Evolutionary conservation across 2,113 vertebrate species (phyloP), one percentile per base, ranked within the genome.

Genomic region (Limnothrissa miodon): DNA sequence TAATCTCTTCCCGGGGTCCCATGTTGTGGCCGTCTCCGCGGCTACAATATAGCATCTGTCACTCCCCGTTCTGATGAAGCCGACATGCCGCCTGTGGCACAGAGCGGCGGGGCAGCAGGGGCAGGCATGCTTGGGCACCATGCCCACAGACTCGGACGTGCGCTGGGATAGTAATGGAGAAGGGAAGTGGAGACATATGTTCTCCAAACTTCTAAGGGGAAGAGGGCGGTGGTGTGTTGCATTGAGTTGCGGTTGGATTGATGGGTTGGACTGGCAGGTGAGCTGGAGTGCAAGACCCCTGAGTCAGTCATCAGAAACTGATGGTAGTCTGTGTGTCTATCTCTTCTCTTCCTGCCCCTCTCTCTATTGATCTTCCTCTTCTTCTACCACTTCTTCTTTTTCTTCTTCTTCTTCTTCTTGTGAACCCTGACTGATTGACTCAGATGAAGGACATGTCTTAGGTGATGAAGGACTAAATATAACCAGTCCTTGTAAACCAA

Each of bases 81-180:
- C 46, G 21, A 6, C 19, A 21, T 56, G 19, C 51, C 17, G 19
- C 6, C 21, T 4, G 51, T 23, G 84, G 33, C 48, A 7, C 46
- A 5, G 29, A 29, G 15, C 0, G 4, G 15, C 45, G 17, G 7
- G 45, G 51, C 25, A 80, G 79, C 4, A 46, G 45, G 42, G 42
- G 29, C 36, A 39, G 5, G 21, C 85, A 46, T 53, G 39, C 81
- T 66, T 79, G 78, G 48, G 25, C 80, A 78, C 29, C 3, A 10
- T 70, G 45, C 74, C 81, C 53, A 79, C 81, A 66, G 19, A 62
- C 25, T 82, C 19, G 51, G 51, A 7, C 51, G 44, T 48, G 79
- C 10, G 42, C 46, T 78, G 21, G 83, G 39, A 83, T 80, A 81
- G 25, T 85, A 82, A 83, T 78, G 79, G 66, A 78, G 51, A 21